phyloP scores from a whole-genome alignment of 2,888 invertebrate genomes.

The Idaea straminata region DNA sequence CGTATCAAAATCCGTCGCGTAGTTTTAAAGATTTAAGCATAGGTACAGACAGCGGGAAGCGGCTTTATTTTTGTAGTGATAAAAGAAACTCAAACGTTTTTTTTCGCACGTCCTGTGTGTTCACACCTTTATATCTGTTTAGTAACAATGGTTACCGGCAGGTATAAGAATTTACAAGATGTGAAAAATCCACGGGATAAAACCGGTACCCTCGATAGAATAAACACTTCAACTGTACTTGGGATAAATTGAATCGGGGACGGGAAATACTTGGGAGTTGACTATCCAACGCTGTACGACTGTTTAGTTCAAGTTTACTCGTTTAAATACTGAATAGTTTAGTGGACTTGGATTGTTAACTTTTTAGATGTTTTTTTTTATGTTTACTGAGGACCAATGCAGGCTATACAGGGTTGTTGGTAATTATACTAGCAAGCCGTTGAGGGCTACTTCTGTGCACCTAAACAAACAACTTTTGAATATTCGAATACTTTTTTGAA shows the following conservation, averaged over 20 bases:
- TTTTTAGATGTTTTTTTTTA: neutral
- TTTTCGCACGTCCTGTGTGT: no score
- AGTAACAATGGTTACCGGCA: conserved; percentile 1
- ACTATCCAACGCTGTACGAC: conserved; percentile 17
- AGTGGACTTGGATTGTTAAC: neutral
- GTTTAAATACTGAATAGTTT: conserved; percentile 1
- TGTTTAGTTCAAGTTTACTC: conserved; percentile 1
- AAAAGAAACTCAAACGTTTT: no score
- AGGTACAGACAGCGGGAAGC: no score
- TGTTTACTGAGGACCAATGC: neutral
- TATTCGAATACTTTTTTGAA: no score
- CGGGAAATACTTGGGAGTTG: conserved; percentile 43
- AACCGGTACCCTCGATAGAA: conserved; percentile 35
- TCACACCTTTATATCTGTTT: neutral
- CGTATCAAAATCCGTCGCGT: no score
- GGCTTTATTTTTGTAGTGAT: no score
- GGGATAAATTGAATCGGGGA: conserved; percentile 56
- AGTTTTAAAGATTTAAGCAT: no score
- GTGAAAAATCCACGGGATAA: conserved; percentile 36
- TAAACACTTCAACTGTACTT: conserved; percentile 49
- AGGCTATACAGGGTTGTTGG: no score
- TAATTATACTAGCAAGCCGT: no score
- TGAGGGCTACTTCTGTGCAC: no score
- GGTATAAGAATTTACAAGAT: conserved; percentile 18
- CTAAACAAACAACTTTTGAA: no score